Evolutionary conservation across 2,797 vertebrate genomes (phyloP), one percentile per base, ranked within the genome.

Genomic region (Lerista edwardsae): DNA sequence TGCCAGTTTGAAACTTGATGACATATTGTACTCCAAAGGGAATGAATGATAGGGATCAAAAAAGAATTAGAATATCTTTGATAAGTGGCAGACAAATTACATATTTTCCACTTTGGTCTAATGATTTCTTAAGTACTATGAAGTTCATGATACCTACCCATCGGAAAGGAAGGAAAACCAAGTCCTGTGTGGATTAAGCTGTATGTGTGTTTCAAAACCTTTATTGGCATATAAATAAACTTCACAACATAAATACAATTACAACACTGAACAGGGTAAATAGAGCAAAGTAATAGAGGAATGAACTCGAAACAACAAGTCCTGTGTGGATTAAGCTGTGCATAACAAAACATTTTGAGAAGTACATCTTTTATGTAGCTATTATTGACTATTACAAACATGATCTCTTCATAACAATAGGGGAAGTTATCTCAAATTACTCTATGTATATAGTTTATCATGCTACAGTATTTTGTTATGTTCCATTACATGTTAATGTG

Each of bases 31-130:
- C 61, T 47, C 72, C 79, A 88, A 74, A 84, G 84, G 76, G 73
- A 87, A 67, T 65, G 82, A 88, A 83, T 88, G 47, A 15, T 17
- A 36, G 2, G 6, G 62, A 21, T 87, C 73, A 83, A 86, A 89
- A 68, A 86, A 51, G 34, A 93, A 90, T 88, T 0, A 86, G 79
- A 25, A 62, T 85, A 15, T 76, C 75, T 75, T 75, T 69, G 79
- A 82, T 84, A 89, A 87, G 23, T 67, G 55, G 11, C 61, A 89
- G 71, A 83, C 51, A 91, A 89, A 88, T 78, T 84, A 61, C 62
- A 62, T 44, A 39, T 86, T 86, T 75, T 64, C 88, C 88, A 73
- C 29, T 84, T 87, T n/a, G 80, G 51, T 64, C 25, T 64, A 77
- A 47, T 21, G 83, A 34, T 44, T 84, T 85, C 68, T 74, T 82